Base-by-base conservation (phyloP, 2,888 invertebrate genomes). In the Lithodes maja region DNA sequence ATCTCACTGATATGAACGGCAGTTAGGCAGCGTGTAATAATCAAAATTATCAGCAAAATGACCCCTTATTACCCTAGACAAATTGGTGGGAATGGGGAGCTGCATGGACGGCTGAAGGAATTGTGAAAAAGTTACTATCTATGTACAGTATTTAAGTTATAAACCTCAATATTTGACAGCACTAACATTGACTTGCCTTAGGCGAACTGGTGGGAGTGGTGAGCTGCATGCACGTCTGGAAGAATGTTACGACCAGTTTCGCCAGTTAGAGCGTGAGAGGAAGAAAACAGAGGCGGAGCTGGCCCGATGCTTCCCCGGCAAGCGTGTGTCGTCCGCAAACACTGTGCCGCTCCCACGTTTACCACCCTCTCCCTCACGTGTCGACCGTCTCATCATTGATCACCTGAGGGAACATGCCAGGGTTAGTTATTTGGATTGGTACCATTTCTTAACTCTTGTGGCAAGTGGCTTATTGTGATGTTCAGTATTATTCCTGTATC, bases 231-330 rank as follows among this genome's bases (percentile, higher is more conserved):
- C 95, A 7, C 95, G 96, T 0, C 94, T 97, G 3, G 97, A 97
- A 93, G 96, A 96, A 85, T 96, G 96, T 93, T 96, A 96, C 93
- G 97, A 97, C 90, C 97, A 97, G 92, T 97, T 97, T 94, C 95
- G 96, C 82, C 96, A 96, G 78, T 93, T 97, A 79, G 97, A 97
- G 93, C 96, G 96, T 83, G 97, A 97, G 93, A 94, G 97, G 7
- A 97, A 97, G 93, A 96, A 97, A 92, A 96, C 96, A 0, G 97
- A 97, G 92, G 96, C 96, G 1, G 95, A 96, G 49, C 94, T 97
- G 69, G 97, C 97, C 0, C 94, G 96, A 2, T 96, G 96, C 91
- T 96, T 96, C 93, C 96, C 97, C 0, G 97, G 97, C 0, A 95
- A 96, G 92, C 96, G 96, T 90, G 96, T 97, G 33, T 96, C 96